Conservation (phyloP, 2,113 vertebrate genomes). For the Dolichotis patagonum region DNA sequence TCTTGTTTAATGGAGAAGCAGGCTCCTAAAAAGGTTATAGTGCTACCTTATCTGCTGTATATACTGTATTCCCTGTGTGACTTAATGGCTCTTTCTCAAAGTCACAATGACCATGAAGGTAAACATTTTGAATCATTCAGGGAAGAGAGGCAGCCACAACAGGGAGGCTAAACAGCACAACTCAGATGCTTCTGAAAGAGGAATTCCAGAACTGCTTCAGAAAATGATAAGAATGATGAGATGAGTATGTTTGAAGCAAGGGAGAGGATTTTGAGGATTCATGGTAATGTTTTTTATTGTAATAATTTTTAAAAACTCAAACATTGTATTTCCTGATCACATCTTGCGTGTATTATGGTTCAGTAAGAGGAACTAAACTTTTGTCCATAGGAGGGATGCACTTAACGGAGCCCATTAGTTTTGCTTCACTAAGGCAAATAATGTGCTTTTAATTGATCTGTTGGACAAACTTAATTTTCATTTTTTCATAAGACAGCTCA, state of each 20-base stretch:
- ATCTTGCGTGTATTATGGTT: neutral
- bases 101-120: neutral
- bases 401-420: conserved; percentile 9
- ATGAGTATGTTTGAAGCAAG: neutral
- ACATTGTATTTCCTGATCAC: neutral
- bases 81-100: neutral
- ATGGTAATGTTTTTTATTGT: neutral
- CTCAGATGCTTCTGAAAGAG: neutral
- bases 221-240: neutral
- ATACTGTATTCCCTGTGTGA: neutral
- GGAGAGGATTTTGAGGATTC: neutral
- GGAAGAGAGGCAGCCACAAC: neutral
- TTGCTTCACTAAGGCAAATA: conserved; percentile 38
- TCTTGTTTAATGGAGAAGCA: neutral
- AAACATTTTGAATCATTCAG: neutral
- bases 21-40: neutral
- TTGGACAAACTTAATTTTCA: neutral
- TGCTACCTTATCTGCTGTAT: neutral
- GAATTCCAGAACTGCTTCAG: neutral
- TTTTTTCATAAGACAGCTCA: conserved; percentile 26
- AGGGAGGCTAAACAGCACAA: neutral
- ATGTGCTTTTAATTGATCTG: neutral
- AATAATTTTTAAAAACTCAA: neutral
- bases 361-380: neutral
- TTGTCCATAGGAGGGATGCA: neutral